phyloP scores from a whole-genome alignment of 2,797 vertebrate species.

The Bryconaethiops microstoma region DNA sequence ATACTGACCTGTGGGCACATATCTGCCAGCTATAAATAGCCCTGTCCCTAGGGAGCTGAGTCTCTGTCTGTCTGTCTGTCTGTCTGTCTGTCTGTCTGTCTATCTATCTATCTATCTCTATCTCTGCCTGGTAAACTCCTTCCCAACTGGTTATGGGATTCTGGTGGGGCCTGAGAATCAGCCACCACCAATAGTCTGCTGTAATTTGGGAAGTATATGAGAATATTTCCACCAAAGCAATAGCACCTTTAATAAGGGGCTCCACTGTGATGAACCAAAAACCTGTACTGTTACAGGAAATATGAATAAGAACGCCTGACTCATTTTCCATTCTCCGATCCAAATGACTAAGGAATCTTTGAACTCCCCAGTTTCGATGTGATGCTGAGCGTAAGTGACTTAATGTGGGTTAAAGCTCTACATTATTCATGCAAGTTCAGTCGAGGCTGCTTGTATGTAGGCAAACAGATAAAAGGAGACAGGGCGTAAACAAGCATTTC shows the following conservation, averaged over 20 bases:
- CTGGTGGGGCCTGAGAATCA: conserved; percentile 33
- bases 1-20: conserved; percentile 54
- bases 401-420: conserved; percentile 32
- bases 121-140: conserved; percentile 12
- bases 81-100: background rate
- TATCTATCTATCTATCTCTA: background rate
- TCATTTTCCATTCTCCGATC: background rate
- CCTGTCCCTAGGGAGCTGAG: conserved; percentile 35
- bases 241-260: background rate
- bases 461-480: conserved; percentile 22
- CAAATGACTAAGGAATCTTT: background rate
- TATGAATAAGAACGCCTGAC: background rate
- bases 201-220: conserved; percentile 20
- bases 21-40: conserved; percentile 55
- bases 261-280: background rate
- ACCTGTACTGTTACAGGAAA: background rate
- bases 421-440: conserved; percentile 40
- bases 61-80: conserved; percentile 22
- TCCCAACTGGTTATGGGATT: conserved; percentile 40
- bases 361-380: background rate
- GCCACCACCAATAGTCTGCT: conserved; percentile 8
- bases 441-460: conserved; percentile 8
- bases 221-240: conserved; percentile 19
- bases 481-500: background rate
- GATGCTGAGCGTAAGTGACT: conserved; percentile 22